Conservation (phyloP, 2,113 vertebrate species). For the Dipodomys stephensi region DNA sequence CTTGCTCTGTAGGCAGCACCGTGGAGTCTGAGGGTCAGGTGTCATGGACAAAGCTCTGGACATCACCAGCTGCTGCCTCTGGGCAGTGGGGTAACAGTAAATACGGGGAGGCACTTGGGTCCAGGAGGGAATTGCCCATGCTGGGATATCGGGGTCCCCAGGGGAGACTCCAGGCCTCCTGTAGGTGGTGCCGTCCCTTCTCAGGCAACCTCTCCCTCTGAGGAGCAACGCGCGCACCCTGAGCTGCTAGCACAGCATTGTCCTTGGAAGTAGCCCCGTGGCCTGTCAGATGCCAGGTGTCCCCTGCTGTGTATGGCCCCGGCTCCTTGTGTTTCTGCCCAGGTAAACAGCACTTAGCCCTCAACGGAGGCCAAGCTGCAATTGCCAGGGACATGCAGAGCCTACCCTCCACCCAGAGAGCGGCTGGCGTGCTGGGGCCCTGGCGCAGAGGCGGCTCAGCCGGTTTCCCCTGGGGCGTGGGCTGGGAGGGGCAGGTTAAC, state of each 20-base stretch:
- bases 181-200: not conserved
- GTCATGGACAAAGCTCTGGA: not conserved
- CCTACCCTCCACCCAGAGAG: too few species aligned
- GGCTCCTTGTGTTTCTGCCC: not conserved
- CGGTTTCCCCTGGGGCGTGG: too few species aligned
- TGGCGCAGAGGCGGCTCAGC: too few species aligned
- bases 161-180: not conserved
- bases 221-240: not conserved
- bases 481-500: too few species aligned
- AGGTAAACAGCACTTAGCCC: not conserved
- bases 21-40: fast-evolving
- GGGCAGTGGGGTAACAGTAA: not conserved
- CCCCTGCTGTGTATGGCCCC: not conserved
- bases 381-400: not conserved
- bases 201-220: not conserved
- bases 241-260: fast-evolving
- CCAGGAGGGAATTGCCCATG: too few species aligned
- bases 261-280: fast-evolving
- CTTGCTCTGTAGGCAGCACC: not conserved
- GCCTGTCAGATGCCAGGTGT: not conserved
- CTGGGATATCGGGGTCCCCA: not conserved
- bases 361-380: fast-evolving
- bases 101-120: not conserved
- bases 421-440: too few species aligned
- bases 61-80: too few species aligned